Conservation (phyloP, 1,140 invertebrate genomes). For the Habropoda laboriosa region DNA sequence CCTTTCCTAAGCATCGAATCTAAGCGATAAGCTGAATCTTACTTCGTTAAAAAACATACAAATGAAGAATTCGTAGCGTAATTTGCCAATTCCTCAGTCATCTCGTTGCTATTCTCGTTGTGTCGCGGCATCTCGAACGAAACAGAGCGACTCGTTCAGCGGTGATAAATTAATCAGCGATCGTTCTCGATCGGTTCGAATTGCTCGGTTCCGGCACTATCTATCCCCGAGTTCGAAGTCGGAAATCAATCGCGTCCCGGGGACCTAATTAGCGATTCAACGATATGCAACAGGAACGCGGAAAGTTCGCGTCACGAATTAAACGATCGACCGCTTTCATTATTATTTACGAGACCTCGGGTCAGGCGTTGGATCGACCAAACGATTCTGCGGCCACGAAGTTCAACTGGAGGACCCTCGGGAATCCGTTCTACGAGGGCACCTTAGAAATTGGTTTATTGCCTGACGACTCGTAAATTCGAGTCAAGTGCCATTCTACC, state of each 20-base stretch:
- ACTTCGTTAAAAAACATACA: no score
- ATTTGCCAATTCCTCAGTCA: no score
- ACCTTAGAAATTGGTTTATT: constrained; percentile 29
- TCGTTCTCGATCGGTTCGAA: constrained; percentile 31
- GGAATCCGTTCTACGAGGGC: not conserved
- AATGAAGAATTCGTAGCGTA: no score
- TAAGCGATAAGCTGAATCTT: no score
- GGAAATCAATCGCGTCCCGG: constrained; percentile 34
- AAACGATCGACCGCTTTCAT: constrained; percentile 23
- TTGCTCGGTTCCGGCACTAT: constrained; percentile 17
- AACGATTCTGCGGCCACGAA: not conserved
- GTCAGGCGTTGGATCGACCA: not conserved
- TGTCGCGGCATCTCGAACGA: constrained; percentile 6
- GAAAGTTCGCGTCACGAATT: constrained; percentile 32
- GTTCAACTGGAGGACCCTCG: not conserved
- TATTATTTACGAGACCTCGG: constrained; percentile 30
- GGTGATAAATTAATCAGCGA: constrained; percentile 42
- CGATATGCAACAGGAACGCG: constrained; percentile 24
- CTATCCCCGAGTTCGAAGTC: not conserved
- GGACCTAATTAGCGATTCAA: constrained; percentile 46
- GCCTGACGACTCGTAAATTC: not conserved
- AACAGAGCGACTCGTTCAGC: constrained; percentile 8
- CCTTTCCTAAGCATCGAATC: no score
- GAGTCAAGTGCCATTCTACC: not conserved
- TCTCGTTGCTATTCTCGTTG: not conserved